Base-by-base conservation (phyloP, 2,888 invertebrate genomes). In the Frankliniella fusca region DNA sequence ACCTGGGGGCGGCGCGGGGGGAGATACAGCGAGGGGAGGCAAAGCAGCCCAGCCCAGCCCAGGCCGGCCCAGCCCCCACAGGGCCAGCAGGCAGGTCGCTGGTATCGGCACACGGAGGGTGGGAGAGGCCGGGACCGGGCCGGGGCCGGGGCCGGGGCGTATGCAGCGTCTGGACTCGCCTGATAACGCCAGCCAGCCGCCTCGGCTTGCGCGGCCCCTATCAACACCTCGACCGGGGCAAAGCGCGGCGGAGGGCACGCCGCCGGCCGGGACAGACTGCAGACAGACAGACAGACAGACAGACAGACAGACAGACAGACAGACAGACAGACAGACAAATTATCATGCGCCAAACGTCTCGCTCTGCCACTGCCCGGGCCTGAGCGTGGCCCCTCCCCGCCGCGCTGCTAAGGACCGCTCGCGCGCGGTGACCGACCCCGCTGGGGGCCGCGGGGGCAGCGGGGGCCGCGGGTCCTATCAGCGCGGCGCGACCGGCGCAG, bases 91-190 rank as follows among this genome's bases (percentile, higher is more conserved):
- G n/a, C n/a, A n/a, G n/a, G n/a, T n/a, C n/a, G n/a, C n/a, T 38
- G 38, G 38, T 38, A 38, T 38, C 38, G 38, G 38, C 38, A 5
- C 38, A 5, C 38, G 38, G 38, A 38, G 49, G 81, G 79, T 48
- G 82, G 18, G 54, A 79, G 70, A 79, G 80, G 61, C 28, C 80
- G 49, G 48, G 83, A 81, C 81, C 11, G 23, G 38, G n/a, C 18
- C n/a, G n/a, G n/a, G 61, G 61, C 54, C 61, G 20, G 82, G 70
- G 84, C 48, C 83, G 84, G 83, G 84, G 83, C 84, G 84, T 84
- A 84, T 84, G 84, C 84, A 83, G 83, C 84, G 84, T 82, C 83
- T 84, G 84, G 61, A 61, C 61, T 61, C n/a, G 61, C n/a, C 61
- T 61, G 61, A 61, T 61, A 61, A 61, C 61, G 84, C 84, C 84